Conservation (phyloP, 2,888 invertebrate genomes). For the Pharmacophagus antenor region DNA sequence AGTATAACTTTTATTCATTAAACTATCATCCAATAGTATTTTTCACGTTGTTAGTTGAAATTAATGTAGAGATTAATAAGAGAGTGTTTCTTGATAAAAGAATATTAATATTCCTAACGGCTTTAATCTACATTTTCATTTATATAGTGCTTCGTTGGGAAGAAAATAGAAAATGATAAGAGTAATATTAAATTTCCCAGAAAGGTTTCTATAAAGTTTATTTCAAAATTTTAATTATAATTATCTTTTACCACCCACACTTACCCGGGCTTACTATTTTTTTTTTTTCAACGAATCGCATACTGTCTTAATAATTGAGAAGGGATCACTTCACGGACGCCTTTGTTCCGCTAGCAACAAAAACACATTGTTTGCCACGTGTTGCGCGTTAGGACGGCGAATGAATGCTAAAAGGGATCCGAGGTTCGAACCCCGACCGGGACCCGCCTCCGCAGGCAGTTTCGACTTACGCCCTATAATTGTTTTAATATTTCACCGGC, state of each 20-base stretch:
- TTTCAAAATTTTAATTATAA: neutral
- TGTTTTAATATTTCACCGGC: slow-evolving; percentile 33
- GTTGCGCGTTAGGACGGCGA: slow-evolving; percentile 64
- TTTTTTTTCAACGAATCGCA: neutral
- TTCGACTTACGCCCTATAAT: slow-evolving; percentile 32
- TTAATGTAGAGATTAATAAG: no score
- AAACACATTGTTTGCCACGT: slow-evolving; percentile 79
- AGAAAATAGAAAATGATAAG: no score
- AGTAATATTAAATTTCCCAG: no score
- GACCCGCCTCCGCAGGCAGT: slow-evolving; percentile 34
- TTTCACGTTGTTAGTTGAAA: no score
- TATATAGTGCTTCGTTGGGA: no score
- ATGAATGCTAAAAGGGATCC: slow-evolving; percentile 65
- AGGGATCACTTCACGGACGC: slow-evolving; percentile 41
- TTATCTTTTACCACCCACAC: neutral
- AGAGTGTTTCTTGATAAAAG: no score
- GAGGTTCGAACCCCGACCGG: slow-evolving; percentile 52
- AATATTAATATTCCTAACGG: no score
- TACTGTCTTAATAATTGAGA: neutral
- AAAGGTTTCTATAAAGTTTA: no score
- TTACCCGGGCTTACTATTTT: no score
- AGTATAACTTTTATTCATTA: no score
- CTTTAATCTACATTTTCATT: no score
- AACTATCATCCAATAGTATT: no score
- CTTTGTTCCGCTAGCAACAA: slow-evolving; percentile 56